Percentiles rank a stretch among this genome's conserved stretches.
These are phyloP conservation scores for Echinops telfairi DNA, from an alignment of 2,113 vertebrate species.

Conservation along the genomic window DNA sequence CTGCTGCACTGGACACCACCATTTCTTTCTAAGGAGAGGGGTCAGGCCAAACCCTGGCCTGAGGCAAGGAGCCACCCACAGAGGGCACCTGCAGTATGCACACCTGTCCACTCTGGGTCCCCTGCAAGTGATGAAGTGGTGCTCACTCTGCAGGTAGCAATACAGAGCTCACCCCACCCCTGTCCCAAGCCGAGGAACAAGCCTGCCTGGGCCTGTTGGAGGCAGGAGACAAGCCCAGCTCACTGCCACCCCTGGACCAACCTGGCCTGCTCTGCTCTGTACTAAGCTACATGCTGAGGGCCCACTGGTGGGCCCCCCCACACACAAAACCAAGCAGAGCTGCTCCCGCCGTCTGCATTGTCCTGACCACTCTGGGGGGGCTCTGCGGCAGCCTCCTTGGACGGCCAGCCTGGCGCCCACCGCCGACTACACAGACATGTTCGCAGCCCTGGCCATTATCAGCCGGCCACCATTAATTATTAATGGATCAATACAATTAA, in stretches of 20 bases:
- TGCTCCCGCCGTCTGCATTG: neutral
- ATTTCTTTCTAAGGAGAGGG: neutral
- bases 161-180: too few relatives aligned
- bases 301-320: neutral
- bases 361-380: neutral
- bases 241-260: too few relatives aligned
- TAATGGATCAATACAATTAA: conserved; percentile 51
- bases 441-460: neutral
- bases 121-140: too few relatives aligned
- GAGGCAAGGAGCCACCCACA: too few relatives aligned
- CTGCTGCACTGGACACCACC: rapidly evolving
- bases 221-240: neutral
- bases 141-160: too few relatives aligned
- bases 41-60: neutral
- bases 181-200: too few relatives aligned
- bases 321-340: too few relatives aligned
- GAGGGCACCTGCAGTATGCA: too few relatives aligned
- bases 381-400: neutral
- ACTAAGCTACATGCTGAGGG: rapidly evolving
- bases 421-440: neutral
- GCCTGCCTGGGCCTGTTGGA: too few relatives aligned
- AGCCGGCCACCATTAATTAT: conserved; percentile 42
- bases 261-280: neutral
- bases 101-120: too few relatives aligned
- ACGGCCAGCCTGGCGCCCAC: rapidly evolving